These are phyloP conservation scores for Ptychochromis oligacanthus DNA, from an alignment of 2,113 vertebrate genomes.

Conservation along the genomic window DNA sequence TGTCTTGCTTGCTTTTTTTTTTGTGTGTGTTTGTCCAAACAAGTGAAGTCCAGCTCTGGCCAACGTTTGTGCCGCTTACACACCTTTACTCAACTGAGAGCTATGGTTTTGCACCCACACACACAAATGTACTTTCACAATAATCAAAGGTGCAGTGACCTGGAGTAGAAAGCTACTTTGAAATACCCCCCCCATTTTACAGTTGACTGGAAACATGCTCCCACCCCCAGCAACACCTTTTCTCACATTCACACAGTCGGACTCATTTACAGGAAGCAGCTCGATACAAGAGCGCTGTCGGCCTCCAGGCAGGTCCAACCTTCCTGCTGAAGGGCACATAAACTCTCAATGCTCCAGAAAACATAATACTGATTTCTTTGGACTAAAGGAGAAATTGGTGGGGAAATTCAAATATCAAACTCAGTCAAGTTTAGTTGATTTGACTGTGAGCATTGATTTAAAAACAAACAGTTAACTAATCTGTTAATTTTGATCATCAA, in stretches of 20 bases:
- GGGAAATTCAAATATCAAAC: neutral
- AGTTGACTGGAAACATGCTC: neutral
- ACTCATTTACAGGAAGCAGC: conserved; percentile 9
- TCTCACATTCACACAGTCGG: conserved; percentile 1
- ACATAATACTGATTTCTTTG: neutral
- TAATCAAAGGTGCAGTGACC: conserved; percentile 22
- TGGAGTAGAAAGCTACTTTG: conserved; percentile 27
- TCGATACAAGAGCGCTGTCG: neutral
- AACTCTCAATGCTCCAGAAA: neutral
- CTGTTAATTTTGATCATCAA: neutral
- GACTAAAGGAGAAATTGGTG: neutral
- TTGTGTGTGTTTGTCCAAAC: neutral
- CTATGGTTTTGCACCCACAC: neutral
- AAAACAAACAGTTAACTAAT: neutral
- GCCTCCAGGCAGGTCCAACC: conserved; percentile 1
- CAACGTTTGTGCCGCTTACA: conserved; percentile 17
- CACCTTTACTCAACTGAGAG: conserved; percentile 43
- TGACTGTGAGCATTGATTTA: neutral
- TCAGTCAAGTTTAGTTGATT: too few species aligned
- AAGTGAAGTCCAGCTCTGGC: neutral
- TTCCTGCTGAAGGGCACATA: neutral
- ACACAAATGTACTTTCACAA: neutral
- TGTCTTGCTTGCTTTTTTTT: neutral
- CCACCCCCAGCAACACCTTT: neutral
- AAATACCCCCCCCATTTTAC: conserved; percentile 13